These are phyloP conservation scores for Antrozous pallidus DNA, from an alignment of 2,797 vertebrate species.

Conservation along the genomic window DNA sequence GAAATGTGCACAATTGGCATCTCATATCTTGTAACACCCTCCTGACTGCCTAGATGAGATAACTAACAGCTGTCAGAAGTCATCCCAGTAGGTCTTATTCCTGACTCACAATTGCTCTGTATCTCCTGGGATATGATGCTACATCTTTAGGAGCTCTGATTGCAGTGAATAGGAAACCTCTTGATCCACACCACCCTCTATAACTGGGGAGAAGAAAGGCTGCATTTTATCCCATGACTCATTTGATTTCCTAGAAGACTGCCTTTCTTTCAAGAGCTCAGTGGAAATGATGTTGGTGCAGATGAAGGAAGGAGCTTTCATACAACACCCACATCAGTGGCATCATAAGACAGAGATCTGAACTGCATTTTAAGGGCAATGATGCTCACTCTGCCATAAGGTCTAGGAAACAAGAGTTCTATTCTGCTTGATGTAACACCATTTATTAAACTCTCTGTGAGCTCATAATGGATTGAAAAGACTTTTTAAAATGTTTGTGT, in stretches of 20 bases:
- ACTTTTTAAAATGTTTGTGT: neutral
- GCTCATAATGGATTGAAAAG: neutral
- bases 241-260: slow-evolving; percentile 13
- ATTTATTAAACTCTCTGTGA: neutral
- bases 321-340: neutral
- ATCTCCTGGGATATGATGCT: neutral
- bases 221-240: neutral
- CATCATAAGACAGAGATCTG: neutral
- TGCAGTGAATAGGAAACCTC: neutral
- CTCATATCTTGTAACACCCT: neutral
- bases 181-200: neutral
- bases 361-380: neutral
- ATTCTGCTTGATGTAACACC: neutral
- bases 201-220: neutral
- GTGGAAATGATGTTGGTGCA: neutral
- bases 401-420: neutral
- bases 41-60: neutral
- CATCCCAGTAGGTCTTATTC: neutral
- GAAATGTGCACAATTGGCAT: neutral
- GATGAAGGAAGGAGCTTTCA: neutral
- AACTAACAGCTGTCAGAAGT: neutral
- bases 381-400: neutral
- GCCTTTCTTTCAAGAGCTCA: neutral
- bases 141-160: neutral
- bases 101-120: neutral